Base-by-base conservation (phyloP, 2,888 invertebrate genomes). In the Apamea crenata region DNA sequence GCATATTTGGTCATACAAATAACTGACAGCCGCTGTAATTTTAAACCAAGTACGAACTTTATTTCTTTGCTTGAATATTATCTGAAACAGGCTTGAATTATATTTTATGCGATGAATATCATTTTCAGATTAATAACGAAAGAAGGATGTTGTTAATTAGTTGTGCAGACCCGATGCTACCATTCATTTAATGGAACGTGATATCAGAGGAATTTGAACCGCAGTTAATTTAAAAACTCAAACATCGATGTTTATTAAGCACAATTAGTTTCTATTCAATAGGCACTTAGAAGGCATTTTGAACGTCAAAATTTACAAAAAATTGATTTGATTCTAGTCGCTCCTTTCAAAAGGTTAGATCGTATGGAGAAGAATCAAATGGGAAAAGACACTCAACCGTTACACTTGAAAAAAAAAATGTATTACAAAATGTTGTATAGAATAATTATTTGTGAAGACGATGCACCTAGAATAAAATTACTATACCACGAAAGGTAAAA, bases 1-100 rank as follows among this genome's bases (percentile, higher is more conserved):
- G 90, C 90, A 90, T 90, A 91, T 85, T 89, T 90, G 92, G 88
- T 91, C 83, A 90, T 88, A 91, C 91, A 93, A 93, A 92, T 92
- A 91, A 89, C 90, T 91, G 90, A 86, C 90, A 91, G 90, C 87
- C 85, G 88, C 72, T 86, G 81, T 88, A 88, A 90, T 92, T 91
- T 91, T 88, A 89, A 85, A 88, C 76, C 86, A 84, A 86, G 82
- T 79, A 83, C 69, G 77, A 74, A 86, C 73, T 83, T 84, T 61
- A 18, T 32, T 70, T 85, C 81, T 87, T 83, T 83, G 63, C 40
- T 69, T 81, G 74, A 78, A 81, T 82, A 81, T 81, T 78, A 67
- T 72, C 77, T 74, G 56, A 47, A 36, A 72, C 44, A 18, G 21
- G 50, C 50, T 66, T 68, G 61, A 68, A 71, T 74, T 59, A 81